Evolutionary conservation across 2,113 vertebrate species (phyloP), one percentile per base, ranked within the genome.

Genomic region (Tragelaphus imberbis): DNA sequence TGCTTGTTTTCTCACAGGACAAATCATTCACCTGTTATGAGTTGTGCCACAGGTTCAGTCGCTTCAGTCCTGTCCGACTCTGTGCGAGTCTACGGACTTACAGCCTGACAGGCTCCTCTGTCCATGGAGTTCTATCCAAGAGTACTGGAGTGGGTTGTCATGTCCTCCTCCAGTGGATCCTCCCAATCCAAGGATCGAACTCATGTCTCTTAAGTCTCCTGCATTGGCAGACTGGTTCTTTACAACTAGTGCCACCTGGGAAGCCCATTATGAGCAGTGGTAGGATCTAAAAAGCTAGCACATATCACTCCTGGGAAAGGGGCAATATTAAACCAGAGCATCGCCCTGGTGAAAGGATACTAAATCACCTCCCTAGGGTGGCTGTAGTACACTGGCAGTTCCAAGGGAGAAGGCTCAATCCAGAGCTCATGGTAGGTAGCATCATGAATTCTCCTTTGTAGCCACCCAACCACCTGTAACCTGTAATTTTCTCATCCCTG

Each of bases 81-180:
- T 23, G 68, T 40, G 68, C 0, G 1, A 3, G n/a, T 12, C 17
- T 3, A 12, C 1, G 1, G 19, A 25, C 36, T 40, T 13, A 2
- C 33, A 40, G 0, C 9, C 68, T 71, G n/a, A 2, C 36, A 12
- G 7, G 68, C 68, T 75, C 68, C 68, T 75, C n/a, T 40, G 68
- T 75, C 36, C 68, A 75, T 25, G 36, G 68, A 25, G 68, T 21
- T 40, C 21, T 40, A 19, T 75, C 68, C 36, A 40, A 75, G 36
- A 40, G 36, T 13, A 23, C 68, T 75, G 11, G 68, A 40, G 19
- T 23, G 21, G 19, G 36, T 23, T 23, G 19, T 23, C 0, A 11
- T 6, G n/a, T 40, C 68, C 21, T 40, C 5, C 68, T 40, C 36
- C 36, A 75, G 36, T 40, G n/a, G 10, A 40, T 75, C n/a, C 40